Evolutionary conservation across 2,113 vertebrate species (phyloP), one percentile per base, ranked within the genome.

Genomic region (Colius striatus): DNA sequence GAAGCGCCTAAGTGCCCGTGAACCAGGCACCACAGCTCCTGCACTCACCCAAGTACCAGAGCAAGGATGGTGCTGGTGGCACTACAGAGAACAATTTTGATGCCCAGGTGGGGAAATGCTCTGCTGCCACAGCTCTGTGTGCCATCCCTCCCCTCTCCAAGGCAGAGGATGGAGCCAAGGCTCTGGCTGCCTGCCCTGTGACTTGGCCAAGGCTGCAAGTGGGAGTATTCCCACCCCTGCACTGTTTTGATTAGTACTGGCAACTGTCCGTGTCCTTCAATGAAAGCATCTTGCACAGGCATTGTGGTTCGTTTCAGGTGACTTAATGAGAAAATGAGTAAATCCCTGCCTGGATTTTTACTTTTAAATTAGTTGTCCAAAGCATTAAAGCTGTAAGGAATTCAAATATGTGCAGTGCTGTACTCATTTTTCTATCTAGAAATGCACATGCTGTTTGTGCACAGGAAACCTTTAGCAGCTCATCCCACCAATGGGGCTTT

Each of bases 1-100:
- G 3, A 72, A 16, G 13, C 0, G 27, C 61, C 16, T 5, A 2
- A 15, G 13, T 0, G 6, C 55, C 53, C 5, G 0, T 2, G 48
- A 51, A 17, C 6, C 36, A 43, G 12, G 12, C 18, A 3, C 27
- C 38, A 1, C 1, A 1, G 73, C 32, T 60, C 58, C 14, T 9
- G 29, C 47, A 51, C 4, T 5, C 29, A 5, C 12, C n/a, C 8
- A 0, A 4, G 4, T 8, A 1, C 3, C 1, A 23, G 34, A 25
- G 26, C 13, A 7, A 6, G 62, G 58, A 19, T 21, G 80, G 26
- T 11, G 29, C 63, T 3, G 18, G 61, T 7, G 32, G 22, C 5
- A 1, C 1, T 1, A 43, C 71, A 36, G 48, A 18, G 48, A 25
- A 10, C 8, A 71, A 27, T 16, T 10, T n/a, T 17, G 71, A 1